Base-by-base conservation (phyloP, 1,140 invertebrate genomes). In the Philopotamus ludificatus region DNA sequence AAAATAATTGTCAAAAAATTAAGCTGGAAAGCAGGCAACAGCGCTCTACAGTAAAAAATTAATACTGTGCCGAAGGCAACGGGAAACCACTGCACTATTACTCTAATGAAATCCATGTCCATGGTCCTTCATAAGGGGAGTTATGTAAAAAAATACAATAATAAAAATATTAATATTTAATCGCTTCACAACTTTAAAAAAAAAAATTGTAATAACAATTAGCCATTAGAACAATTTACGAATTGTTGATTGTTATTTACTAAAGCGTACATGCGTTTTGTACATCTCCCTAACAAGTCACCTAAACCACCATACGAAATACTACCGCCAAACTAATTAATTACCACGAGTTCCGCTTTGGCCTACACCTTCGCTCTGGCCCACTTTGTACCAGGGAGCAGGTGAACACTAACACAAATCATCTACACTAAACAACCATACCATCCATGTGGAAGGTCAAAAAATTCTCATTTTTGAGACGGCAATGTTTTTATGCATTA, bases 271-370 rank as follows among this genome's bases (percentile, higher is more conserved):
- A 28, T 57, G 21, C 34, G 54, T 57, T 28, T 39, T 57, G 34
- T 42, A 57, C 39, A 28, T 57, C 28, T 57, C 42, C 28, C 54
- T 57, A 41, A 57, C 42, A 57, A 57, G 41, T 57, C 39, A n/a
- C n/a, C n/a, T n/a, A n/a, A n/a, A n/a, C n/a, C n/a, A n/a, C n/a
- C 49, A 62, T 51, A 62, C 59, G 22, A 41, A 62, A 62, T 51
- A 47, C 45, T 47, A 62, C 21, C 51, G 59, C 20, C n/a, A 62
- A 44, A 62, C 59, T 51, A 62, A 62, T 62, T 62, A 62, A 62
- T 62, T 62, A 62, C 51, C 54, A 20, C 54, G 26, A 39, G 54
- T 57, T 57, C 54, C 54, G 54, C 54, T 57, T 57, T 57, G 16
- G 42, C 16, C 28, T 28, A 57, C 34, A 28, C 54, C 54, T 57